phyloP scores from a whole-genome alignment of 2,797 vertebrate species.

The Amblyopsis hoosieri region DNA sequence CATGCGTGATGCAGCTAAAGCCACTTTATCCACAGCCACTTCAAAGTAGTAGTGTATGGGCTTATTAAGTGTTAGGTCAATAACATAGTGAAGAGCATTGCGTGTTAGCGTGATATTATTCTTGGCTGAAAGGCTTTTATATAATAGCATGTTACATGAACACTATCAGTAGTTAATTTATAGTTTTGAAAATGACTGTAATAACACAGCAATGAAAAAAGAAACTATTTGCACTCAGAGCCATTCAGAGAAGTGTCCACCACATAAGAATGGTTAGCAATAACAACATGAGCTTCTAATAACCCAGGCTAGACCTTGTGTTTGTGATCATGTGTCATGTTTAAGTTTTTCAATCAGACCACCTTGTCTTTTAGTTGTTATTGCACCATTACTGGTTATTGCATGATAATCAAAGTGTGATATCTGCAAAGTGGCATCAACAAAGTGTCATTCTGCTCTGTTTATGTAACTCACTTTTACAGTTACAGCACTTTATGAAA shows the following conservation, averaged over 20 bases:
- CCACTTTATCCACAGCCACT: too few relatives aligned
- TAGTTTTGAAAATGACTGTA: conserved; percentile 12
- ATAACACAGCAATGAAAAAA: conserved; percentile 1
- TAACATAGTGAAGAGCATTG: not conserved
- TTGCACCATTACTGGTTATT: not conserved
- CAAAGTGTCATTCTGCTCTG: not conserved
- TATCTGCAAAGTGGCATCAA: too few relatives aligned
- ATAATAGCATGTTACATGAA: conserved; percentile 11
- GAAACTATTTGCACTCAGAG: conserved; percentile 2
- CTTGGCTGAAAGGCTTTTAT: conserved; percentile 20
- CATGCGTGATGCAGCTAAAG: too few relatives aligned
- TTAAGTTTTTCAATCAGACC: not conserved
- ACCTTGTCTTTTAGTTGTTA: not conserved
- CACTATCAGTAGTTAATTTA: conserved; percentile 4
- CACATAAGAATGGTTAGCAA: not conserved
- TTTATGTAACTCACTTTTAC: conserved; percentile 10
- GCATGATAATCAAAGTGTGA: not conserved
- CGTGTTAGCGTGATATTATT: conserved; percentile 13
- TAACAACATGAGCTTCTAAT: not conserved
- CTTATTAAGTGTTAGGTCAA: too few relatives aligned
- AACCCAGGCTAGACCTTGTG: not conserved
- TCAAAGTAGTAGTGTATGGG: too few relatives aligned
- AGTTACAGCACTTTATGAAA: conserved; percentile 9
- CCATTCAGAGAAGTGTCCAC: not conserved
- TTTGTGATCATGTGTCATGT: not conserved